Percentiles rank a stretch among this genome's conserved stretches.
These are phyloP conservation scores for Watersipora subatra DNA, from an alignment of 1,140 invertebrate species.

Conservation along the genomic window DNA sequence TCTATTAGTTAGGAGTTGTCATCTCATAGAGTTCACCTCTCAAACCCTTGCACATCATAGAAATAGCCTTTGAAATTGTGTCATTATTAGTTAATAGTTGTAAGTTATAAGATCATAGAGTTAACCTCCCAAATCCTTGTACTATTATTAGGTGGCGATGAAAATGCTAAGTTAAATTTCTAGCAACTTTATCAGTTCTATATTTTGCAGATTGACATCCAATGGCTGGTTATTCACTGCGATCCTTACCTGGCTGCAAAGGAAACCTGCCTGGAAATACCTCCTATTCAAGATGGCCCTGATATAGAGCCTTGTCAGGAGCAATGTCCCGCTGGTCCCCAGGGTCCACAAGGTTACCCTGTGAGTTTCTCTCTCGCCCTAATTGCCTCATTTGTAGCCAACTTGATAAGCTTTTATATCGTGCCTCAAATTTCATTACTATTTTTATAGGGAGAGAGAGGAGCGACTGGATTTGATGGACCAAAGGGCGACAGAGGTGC, in stretches of 20 bases:
- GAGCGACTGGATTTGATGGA: constrained; percentile 2
- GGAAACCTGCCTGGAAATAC: background rate
- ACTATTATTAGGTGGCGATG: too few relatives aligned
- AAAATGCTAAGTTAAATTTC: too few relatives aligned
- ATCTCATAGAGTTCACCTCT: too few relatives aligned
- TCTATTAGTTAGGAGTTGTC: too few relatives aligned
- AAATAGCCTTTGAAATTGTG: too few relatives aligned
- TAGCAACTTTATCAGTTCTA: background rate
- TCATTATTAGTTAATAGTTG: too few relatives aligned
- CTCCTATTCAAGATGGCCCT: background rate
- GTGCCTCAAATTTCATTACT: background rate
- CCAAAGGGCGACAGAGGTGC: background rate
- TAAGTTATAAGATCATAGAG: too few relatives aligned
- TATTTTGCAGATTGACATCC: background rate
- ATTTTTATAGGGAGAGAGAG: constrained; percentile 1
- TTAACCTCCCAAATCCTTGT: too few relatives aligned
- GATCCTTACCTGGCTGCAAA: background rate
- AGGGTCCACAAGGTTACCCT: background rate
- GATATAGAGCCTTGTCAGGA: background rate
- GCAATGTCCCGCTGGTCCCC: constrained; percentile 1
- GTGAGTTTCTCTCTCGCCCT: too few relatives aligned
- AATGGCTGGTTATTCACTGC: constrained; percentile 5
- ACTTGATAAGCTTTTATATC: background rate
- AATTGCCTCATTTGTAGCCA: too few relatives aligned
- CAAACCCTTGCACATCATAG: too few relatives aligned